Base-by-base conservation (phyloP, 2,113 vertebrate genomes). In the Micronycteris hirsuta region DNA sequence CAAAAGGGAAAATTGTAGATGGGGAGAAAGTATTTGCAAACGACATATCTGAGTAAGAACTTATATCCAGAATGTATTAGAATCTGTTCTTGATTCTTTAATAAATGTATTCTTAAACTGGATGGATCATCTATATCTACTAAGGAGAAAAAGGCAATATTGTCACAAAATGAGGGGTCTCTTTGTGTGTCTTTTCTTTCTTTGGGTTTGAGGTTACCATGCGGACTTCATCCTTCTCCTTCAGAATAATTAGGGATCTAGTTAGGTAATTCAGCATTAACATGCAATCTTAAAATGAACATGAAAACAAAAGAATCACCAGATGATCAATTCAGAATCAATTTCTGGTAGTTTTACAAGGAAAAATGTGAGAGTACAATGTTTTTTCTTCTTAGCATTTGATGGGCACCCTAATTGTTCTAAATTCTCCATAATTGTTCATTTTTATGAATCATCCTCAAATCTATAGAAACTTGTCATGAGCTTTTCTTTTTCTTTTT, bases 161-260 rank as follows among this genome's bases (percentile, higher is more conserved):
- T 54, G 3, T 33, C 7, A 0, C 31, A 0, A 4, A 4, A 4
- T 0, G 11, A 1, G 31, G 2, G 12, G 5, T 5, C 17, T 17
- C 16, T 4, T 13, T 24, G 0, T 13, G 1, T 7, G 1, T 0
- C 7, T 81, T 54, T 74, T 26, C 15, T 74, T 33, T 14, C 31
- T 81, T 58, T 41, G 31, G 47, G 20, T 84, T 90, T 47, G 7
- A 9, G 33, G 2, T 33, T 17, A 4, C 6, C 28, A 0, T 1
- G 8, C 10, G 26, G 43, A 56, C 41, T 56, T 61, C 1, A 26
- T 20, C 31, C 7, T 90, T 74, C 10, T 77, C 58, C 38, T 83
- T 52, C 38, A 52, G 20, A 41, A 43, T 24, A 20, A 8, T 0
- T 19, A 12, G 49, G 19, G 2, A 16, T 71, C 67, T 33, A 45